A percentile compares a stretch with the other conserved stretches of the same genome.
Evolutionary conservation across 2,113 vertebrate species (phyloP).

Genomic region (Gopherus flavomarginatus): DNA sequence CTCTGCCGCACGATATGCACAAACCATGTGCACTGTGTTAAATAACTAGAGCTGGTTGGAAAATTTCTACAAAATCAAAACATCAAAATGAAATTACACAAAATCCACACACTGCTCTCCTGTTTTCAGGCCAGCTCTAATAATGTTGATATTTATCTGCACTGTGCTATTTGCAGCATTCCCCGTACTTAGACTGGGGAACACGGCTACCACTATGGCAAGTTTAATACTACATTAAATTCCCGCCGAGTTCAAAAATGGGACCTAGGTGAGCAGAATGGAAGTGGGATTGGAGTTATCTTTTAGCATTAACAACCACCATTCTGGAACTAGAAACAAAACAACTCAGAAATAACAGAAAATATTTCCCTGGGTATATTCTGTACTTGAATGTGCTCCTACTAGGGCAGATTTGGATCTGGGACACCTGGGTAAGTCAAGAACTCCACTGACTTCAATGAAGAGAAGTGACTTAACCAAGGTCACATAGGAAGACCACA

Average conservation of each 20-base stretch:
- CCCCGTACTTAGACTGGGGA: not conserved
- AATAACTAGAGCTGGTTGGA: not conserved
- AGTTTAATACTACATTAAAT: not conserved
- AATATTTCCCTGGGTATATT: not conserved
- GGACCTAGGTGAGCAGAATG: not conserved
- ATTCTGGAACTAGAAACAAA: not conserved
- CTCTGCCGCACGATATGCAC: fast-evolving
- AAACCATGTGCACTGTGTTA: not conserved
- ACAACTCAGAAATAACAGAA: not conserved
- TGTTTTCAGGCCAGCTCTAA: not conserved
- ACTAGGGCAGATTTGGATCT: not conserved
- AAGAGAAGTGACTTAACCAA: not conserved
- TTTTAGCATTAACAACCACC: not conserved
- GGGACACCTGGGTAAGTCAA: not conserved
- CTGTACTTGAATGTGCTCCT: not conserved
- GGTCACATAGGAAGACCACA: not conserved
- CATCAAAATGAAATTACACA: not conserved
- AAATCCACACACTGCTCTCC: not conserved
- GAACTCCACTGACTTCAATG: not conserved
- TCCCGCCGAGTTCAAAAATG: not conserved
- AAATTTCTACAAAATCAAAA: not conserved
- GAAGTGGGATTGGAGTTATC: not conserved
- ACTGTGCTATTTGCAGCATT: not conserved
- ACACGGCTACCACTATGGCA: not conserved
- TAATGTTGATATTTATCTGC: not conserved